phyloP scores from a whole-genome alignment of 1,140 invertebrate species.

The Drosophila nikananu region DNA sequence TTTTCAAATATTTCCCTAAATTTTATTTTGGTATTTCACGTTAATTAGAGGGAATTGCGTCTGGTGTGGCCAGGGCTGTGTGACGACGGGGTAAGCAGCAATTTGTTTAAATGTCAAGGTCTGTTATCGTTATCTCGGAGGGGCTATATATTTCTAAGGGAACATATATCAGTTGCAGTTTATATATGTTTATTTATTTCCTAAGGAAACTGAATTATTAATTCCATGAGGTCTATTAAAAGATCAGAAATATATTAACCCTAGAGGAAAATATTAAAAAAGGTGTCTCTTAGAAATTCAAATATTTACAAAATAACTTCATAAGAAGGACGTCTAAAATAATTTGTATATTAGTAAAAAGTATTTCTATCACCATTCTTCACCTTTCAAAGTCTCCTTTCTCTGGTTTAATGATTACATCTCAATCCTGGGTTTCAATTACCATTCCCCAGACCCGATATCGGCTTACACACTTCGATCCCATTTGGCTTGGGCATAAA shows the following conservation, averaged over 20 bases:
- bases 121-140: slow-evolving; percentile 14
- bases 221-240: not conserved
- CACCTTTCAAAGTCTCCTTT: not conserved
- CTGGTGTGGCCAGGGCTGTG: slow-evolving; percentile 10
- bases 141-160: not conserved
- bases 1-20: slow-evolving; percentile 31
- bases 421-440: slow-evolving; percentile 24
- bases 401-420: slow-evolving; percentile 25
- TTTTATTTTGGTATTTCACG: slow-evolving; percentile 21
- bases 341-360: too few species aligned
- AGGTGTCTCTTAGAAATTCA: fast-evolving
- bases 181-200: not conserved
- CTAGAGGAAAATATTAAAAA: not conserved
- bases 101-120: slow-evolving; percentile 58
- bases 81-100: slow-evolving; percentile 14
- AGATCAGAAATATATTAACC: too few species aligned
- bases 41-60: slow-evolving; percentile 69
- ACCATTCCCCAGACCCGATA: slow-evolving; percentile 15
- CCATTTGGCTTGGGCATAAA: slow-evolving; percentile 54
- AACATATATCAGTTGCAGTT: not conserved
- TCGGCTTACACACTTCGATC: slow-evolving; percentile 34
- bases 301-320: not conserved
- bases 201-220: not conserved
- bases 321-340: not conserved
- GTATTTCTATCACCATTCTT: not conserved